Base-by-base conservation (phyloP, 1,140 invertebrate species). In the Drosophila orosa region DNA sequence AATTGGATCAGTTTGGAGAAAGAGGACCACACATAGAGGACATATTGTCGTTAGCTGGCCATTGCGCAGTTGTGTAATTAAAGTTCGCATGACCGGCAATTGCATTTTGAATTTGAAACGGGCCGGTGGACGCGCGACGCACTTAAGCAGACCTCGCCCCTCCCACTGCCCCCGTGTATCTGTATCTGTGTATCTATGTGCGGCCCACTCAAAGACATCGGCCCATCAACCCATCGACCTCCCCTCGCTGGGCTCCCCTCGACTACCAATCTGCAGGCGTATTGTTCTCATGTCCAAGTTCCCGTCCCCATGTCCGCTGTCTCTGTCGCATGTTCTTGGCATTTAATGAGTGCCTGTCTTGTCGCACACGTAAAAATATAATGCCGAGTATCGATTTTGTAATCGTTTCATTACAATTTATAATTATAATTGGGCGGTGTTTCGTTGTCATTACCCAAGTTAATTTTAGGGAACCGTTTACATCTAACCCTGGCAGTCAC, bases 81-180 rank as follows among this genome's bases (percentile, higher is more conserved):
- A 87, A 87, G 83, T 87, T 86, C 60, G 83, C 83, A 87, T 87
- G 83, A 83, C 83, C 68, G 61, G 73, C 75, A 87, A 81, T 82
- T 82, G 83, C 71, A 76, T 73, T 83, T 87, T 86, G 79, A 87
- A 82, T 82, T 87, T 42, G 78, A 86, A 86, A 65, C 78, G 78
- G 69, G 60, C 58, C 66, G 76, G 67, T 84, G 72, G 62, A 66
- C 52, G 45, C 48, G 48, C 62, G 25, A 56, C 50, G 42, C 65
- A 56, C 54, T 59, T 42, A 25, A 44, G 19, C 55, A 24, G 37
- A 10, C 57, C 22, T 13, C 52, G 25, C 35, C 42, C 62, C 63
- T 15, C 13, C 48, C 39, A 48, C 27, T 17, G n/a, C 42, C 19
- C 31, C 61, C 13, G 17, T 5, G 17, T 27, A 25, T 19, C 52